Evolutionary conservation across 2,888 invertebrate genomes (phyloP).

Genomic region (Nymphalis urticae): DNA sequence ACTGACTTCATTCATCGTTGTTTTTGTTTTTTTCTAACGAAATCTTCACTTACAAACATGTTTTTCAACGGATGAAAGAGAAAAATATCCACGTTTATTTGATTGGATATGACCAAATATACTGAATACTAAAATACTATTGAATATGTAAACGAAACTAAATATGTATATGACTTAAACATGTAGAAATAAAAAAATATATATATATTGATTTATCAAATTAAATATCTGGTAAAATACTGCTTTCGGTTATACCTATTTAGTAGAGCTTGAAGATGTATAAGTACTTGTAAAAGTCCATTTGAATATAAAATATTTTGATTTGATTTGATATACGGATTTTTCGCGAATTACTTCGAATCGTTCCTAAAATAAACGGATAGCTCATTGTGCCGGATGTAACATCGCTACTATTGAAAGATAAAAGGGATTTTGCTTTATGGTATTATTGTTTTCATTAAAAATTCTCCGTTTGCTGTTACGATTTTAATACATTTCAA

Average conservation of each 20-base stretch:
- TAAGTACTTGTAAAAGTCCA: too few relatives aligned
- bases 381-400: conserved; percentile 18
- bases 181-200: too few relatives aligned
- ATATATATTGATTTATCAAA: too few relatives aligned
- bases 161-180: too few relatives aligned
- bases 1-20: conserved; percentile 25
- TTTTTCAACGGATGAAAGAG: conserved; percentile 5
- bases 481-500: not conserved
- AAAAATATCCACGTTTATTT: not conserved
- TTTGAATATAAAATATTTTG: too few relatives aligned
- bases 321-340: too few relatives aligned
- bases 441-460: not conserved
- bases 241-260: too few relatives aligned
- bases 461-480: not conserved
- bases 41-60: conserved; percentile 28
- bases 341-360: conserved; percentile 1
- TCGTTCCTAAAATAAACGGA: conserved; percentile 9
- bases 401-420: conserved; percentile 19
- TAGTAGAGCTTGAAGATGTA: too few relatives aligned
- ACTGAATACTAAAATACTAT: not conserved
- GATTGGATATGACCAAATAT: not conserved
- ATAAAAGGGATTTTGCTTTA: conserved; percentile 11
- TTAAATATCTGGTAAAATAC: too few relatives aligned
- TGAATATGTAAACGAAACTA: not conserved
- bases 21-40: conserved; percentile 26